phyloP scores from a whole-genome alignment of 2,113 vertebrate genomes.

The Trichechus manatus region DNA sequence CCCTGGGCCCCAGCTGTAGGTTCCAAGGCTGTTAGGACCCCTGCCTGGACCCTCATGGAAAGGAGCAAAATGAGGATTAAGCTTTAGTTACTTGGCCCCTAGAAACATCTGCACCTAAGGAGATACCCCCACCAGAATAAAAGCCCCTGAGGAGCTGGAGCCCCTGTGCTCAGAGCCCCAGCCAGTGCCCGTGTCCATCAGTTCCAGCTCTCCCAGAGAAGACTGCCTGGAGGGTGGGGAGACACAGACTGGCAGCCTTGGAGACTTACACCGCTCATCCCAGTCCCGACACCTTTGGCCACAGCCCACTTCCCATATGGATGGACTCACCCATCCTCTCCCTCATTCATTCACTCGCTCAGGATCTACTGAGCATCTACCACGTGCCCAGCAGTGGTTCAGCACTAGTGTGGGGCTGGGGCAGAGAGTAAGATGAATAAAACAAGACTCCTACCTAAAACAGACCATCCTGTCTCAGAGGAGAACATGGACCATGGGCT shows the following conservation, averaged over 20 bases:
- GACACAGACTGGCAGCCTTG: too few species aligned
- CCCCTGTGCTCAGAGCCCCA: neutral
- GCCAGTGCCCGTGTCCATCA: rapidly evolving
- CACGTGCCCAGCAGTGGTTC: neutral
- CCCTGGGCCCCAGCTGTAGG: neutral
- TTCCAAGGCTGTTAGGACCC: neutral
- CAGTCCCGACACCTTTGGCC: neutral
- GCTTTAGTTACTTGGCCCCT: neutral
- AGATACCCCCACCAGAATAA: neutral
- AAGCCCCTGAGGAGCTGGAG: neutral
- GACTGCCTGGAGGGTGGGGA: too few species aligned
- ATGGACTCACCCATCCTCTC: neutral
- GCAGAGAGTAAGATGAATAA: neutral
- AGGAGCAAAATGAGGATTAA: neutral
- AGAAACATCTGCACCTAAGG: neutral
- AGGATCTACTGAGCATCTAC: neutral
- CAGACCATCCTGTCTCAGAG: too few species aligned
- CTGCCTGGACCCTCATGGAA: neutral
- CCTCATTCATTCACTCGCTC: neutral
- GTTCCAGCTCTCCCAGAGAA: neutral
- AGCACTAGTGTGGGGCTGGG: neutral
- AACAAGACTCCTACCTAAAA: neutral
- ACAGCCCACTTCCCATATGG: neutral
- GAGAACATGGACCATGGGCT: neutral
- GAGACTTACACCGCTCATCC: too few species aligned